Evolutionary conservation across 1,140 invertebrate genomes (phyloP).

Genomic region (Drosophila sechellia): DNA sequence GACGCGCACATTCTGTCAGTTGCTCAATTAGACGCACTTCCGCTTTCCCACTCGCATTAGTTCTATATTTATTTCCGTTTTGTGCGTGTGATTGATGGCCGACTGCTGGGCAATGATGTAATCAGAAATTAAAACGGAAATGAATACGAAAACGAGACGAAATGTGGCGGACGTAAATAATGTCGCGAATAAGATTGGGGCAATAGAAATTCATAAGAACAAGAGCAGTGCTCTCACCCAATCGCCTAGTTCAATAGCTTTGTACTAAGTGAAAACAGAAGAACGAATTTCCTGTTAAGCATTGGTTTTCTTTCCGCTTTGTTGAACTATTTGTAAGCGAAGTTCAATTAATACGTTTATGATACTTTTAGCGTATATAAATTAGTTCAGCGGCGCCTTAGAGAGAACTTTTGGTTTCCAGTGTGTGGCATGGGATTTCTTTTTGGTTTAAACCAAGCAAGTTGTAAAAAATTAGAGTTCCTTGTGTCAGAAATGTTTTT

Average conservation of each 20-base stretch:
- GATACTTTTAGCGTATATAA: too few species aligned
- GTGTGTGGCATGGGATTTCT: too few species aligned
- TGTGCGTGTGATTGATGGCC: conserved; percentile 74
- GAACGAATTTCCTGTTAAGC: too few species aligned
- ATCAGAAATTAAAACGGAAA: conserved; percentile 36
- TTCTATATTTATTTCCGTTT: conserved; percentile 79
- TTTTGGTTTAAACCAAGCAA: too few species aligned
- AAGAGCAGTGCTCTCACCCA: not conserved
- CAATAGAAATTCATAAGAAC: conserved; percentile 35
- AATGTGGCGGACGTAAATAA: not conserved
- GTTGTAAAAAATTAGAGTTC: not conserved
- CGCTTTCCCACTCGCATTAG: conserved; percentile 35
- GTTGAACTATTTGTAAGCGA: too few species aligned
- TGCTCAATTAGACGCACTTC: conserved; percentile 81
- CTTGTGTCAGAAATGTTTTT: not conserved
- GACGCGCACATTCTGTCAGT: conserved; percentile 69
- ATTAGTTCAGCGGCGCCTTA: too few species aligned
- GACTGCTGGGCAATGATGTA: conserved; percentile 61
- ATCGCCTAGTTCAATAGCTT: too few species aligned
- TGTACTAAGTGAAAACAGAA: too few species aligned
- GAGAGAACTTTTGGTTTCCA: too few species aligned
- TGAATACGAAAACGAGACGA: conserved; percentile 11
- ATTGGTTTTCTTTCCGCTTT: too few species aligned
- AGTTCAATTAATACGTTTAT: too few species aligned
- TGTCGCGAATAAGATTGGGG: conserved; percentile 19